Evolutionary conservation across 2,113 vertebrate species (phyloP).

Genomic region (Tragelaphus strepsiceros): DNA sequence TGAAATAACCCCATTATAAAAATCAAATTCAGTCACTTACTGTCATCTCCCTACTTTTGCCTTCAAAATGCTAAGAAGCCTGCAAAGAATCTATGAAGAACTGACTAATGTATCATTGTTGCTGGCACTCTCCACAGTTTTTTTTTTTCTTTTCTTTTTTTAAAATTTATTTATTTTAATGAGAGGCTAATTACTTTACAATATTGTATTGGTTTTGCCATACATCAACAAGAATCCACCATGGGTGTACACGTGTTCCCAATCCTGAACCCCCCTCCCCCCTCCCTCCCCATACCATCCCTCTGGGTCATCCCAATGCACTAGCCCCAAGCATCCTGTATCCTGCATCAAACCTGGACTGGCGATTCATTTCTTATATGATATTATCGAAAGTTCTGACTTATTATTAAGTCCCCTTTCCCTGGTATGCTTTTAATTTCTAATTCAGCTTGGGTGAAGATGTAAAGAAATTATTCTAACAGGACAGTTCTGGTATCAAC

Average conservation of each 20-base stretch:
- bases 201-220: no score
- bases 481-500: neutral
- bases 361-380: no score
- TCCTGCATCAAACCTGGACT: no score
- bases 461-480: neutral
- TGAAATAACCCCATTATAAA: neutral
- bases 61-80: neutral
- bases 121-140: neutral
- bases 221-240: no score
- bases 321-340: no score
- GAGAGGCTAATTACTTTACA: no score
- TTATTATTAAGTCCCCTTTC: neutral
- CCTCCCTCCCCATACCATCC: no score
- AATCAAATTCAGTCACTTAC: neutral
- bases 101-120: accelerated
- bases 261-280: no score
- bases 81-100: neutral
- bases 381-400: neutral
- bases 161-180: no score
- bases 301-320: no score
- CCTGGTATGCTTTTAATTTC: neutral
- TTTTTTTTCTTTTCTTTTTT: neutral
- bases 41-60: neutral
- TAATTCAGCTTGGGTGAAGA: neutral
- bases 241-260: no score